These are phyloP conservation scores for Cirrhinus molitorella DNA, from an alignment of 2,797 vertebrate species.

Conservation along the genomic window DNA sequence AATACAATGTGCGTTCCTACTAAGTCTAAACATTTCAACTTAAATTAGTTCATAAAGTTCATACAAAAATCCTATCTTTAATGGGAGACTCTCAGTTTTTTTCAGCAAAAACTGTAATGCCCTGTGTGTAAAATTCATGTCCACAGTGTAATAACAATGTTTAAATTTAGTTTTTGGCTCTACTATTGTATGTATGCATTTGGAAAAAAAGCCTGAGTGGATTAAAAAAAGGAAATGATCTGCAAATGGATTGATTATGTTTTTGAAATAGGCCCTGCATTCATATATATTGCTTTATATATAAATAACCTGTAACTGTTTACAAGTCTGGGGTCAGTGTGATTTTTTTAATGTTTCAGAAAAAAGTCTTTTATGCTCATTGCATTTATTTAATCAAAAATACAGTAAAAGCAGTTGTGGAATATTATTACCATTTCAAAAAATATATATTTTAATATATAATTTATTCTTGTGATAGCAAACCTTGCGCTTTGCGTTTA, in stretches of 20 bases:
- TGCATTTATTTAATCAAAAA: constrained; percentile 2
- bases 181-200: constrained; percentile 12
- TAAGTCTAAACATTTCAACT: constrained; percentile 46
- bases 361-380: not conserved
- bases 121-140: constrained; percentile 14
- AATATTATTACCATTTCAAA: too few relatives aligned
- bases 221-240: not conserved
- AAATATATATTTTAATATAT: not conserved
- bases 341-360: not conserved
- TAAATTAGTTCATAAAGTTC: constrained; percentile 41
- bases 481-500: too few relatives aligned
- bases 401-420: not conserved
- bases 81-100: constrained; percentile 24
- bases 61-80: constrained; percentile 48
- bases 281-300: constrained; percentile 55
- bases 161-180: constrained; percentile 19
- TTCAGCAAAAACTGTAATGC: constrained; percentile 34
- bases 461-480: not conserved
- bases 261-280: constrained; percentile 33
- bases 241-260: constrained; percentile 6
- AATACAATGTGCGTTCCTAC: constrained; percentile 51
- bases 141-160: constrained; percentile 33
- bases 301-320: constrained; percentile 1
- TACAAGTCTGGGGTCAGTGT: not conserved
- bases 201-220: constrained; percentile 25